phyloP scores from a whole-genome alignment of 2,113 vertebrate genomes.

The Glaucomys volans region DNA sequence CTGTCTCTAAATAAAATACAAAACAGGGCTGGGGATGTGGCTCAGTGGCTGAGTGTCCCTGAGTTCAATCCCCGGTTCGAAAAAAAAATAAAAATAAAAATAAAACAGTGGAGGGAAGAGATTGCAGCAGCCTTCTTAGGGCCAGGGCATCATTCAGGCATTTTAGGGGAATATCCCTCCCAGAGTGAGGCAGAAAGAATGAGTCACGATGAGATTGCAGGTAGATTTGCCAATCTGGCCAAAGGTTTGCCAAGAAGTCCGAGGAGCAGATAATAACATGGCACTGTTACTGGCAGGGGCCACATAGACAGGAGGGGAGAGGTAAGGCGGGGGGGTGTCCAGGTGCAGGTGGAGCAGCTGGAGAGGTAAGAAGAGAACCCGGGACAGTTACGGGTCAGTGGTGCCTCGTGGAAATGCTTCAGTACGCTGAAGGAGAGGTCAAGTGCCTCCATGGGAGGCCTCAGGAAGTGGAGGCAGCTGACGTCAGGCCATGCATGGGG shows the following conservation, averaged over 20 bases:
- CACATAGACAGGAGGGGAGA: not conserved
- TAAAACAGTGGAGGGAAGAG: too few species aligned
- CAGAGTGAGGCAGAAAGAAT: not conserved
- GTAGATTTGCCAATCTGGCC: not conserved
- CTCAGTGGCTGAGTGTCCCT: too few species aligned
- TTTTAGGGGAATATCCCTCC: not conserved
- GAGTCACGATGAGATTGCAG: not conserved
- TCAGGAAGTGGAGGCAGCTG: not conserved
- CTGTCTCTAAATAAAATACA: too few species aligned
- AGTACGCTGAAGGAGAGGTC: not conserved
- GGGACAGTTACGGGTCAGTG: fast-evolving
- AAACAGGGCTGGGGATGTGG: too few species aligned
- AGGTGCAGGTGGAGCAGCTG: not conserved
- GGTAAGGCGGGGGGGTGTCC: not conserved
- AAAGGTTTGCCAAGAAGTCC: not conserved
- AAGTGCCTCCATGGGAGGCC: too few species aligned
- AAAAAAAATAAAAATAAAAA: too few species aligned
- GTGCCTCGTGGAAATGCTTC: fast-evolving
- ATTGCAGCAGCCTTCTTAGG: not conserved
- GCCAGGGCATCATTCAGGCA: not conserved
- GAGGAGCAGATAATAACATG: not conserved
- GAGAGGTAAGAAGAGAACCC: not conserved
- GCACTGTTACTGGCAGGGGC: not conserved
- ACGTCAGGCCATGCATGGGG: not conserved
- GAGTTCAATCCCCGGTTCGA: too few species aligned